phyloP scores from a whole-genome alignment of 2,888 invertebrate genomes.

The Xylophagus ater region DNA sequence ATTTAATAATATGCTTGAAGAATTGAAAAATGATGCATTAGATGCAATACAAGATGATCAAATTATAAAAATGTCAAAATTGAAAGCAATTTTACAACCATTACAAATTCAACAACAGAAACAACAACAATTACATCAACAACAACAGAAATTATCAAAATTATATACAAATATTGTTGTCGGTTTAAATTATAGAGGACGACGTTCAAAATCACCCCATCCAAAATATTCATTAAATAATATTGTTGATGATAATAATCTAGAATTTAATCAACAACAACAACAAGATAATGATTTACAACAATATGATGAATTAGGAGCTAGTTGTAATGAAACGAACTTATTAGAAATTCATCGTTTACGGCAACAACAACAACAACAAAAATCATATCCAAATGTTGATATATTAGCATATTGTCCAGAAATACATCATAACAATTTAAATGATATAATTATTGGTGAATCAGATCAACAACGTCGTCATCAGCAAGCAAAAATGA shows the following conservation, averaged over 20 bases:
- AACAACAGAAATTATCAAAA: background rate
- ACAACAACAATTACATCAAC: conserved; percentile 2
- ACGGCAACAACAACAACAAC: conserved; percentile 4
- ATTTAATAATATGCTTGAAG: conserved; percentile 25
- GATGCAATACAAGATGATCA: conserved; percentile 9
- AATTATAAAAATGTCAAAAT: background rate
- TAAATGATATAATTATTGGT: background rate
- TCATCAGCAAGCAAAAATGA: background rate
- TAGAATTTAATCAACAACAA: too few relatives aligned
- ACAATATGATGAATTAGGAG: conserved; percentile 14
- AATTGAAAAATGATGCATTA: conserved; percentile 26
- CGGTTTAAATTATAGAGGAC: background rate
- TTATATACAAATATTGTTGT: too few relatives aligned
- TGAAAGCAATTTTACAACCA: background rate
- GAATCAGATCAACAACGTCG: too few relatives aligned
- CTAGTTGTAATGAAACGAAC: conserved; percentile 16
- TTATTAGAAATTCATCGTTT: conserved; percentile 11
- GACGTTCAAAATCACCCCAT: conserved; percentile 11
- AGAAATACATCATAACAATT: background rate
- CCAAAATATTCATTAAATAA: conserved; percentile 8
- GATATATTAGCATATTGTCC: background rate
- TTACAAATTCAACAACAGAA: background rate
- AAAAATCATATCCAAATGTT: conserved; percentile 1
- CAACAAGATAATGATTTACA: background rate
- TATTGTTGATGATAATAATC: background rate